Conservation (phyloP, 2,113 vertebrate genomes). For the Argyrosomus japonicus region DNA sequence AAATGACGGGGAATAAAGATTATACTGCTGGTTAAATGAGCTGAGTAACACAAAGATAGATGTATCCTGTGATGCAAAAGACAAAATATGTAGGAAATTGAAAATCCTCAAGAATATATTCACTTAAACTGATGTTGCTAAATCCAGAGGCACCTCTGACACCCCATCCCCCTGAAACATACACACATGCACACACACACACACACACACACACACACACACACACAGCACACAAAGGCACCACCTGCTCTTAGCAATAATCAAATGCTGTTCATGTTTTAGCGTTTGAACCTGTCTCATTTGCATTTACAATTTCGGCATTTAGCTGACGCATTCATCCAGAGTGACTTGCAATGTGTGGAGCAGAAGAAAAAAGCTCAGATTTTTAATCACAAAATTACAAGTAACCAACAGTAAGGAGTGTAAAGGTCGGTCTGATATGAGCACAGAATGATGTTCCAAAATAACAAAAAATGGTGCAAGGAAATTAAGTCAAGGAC, state of each 20-base stretch:
- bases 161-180: neutral
- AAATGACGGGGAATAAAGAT: slow-evolving; percentile 1
- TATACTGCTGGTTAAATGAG: neutral
- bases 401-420: neutral
- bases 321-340: slow-evolving; percentile 9
- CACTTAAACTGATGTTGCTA: slow-evolving; percentile 11
- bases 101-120: neutral
- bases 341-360: neutral
- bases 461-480: slow-evolving; percentile 3
- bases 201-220: neutral
- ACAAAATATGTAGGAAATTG: neutral
- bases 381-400: slow-evolving; percentile 21
- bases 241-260: slow-evolving; percentile 38
- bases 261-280: slow-evolving; percentile 22
- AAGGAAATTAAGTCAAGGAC: slow-evolving; percentile 3
- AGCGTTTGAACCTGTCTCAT: slow-evolving; percentile 13
- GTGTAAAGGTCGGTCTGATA: slow-evolving; percentile 1
- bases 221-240: slow-evolving; percentile 17
- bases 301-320: slow-evolving; percentile 43
- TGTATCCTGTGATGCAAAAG: neutral
- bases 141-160: neutral
- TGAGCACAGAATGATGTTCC: neutral
- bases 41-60: neutral
- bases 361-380: neutral
- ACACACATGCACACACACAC: neutral